Conservation (phyloP, 2,888 invertebrate genomes). For the Zootermopsis nevadensis region DNA sequence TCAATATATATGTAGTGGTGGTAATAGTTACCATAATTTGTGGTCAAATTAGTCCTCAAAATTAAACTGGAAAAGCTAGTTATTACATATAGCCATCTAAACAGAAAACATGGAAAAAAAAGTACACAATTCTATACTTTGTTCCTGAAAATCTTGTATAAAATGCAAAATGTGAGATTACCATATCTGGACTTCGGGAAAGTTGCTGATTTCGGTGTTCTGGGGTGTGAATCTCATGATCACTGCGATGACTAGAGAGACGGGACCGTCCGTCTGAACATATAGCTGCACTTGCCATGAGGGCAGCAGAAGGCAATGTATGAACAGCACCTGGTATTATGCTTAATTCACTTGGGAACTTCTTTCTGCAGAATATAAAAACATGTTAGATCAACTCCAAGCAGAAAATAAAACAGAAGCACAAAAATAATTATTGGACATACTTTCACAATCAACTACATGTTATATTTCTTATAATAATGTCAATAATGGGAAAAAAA, state of each 20-base stretch:
- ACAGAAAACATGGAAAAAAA: too few species aligned
- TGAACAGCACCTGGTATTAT: constrained; percentile 62
- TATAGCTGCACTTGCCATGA: constrained; percentile 5
- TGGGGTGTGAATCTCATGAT: constrained; percentile 73
- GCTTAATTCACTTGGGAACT: constrained; percentile 70
- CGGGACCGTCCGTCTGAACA: constrained; percentile 54
- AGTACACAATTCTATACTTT: too few species aligned
- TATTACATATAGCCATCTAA: too few species aligned
- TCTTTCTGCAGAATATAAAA: constrained; percentile 63
- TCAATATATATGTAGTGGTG: too few species aligned
- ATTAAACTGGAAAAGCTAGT: too few species aligned
- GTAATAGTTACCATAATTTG: too few species aligned
- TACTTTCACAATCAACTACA: too few species aligned
- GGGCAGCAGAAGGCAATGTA: constrained; percentile 4
- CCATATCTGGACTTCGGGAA: constrained; percentile 33
- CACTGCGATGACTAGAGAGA: constrained; percentile 70
- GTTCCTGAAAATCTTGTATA: too few species aligned
- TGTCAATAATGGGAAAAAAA: too few species aligned
- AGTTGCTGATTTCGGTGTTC: constrained; percentile 66
- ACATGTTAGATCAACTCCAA: background rate
- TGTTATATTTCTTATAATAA: too few species aligned
- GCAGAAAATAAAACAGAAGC: background rate
- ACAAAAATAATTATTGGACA: too few species aligned
- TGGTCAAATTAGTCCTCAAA: too few species aligned
- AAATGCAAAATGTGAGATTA: background rate